Base-by-base conservation (phyloP, 2,113 vertebrate species). In the Mastomys natalensis region DNA sequence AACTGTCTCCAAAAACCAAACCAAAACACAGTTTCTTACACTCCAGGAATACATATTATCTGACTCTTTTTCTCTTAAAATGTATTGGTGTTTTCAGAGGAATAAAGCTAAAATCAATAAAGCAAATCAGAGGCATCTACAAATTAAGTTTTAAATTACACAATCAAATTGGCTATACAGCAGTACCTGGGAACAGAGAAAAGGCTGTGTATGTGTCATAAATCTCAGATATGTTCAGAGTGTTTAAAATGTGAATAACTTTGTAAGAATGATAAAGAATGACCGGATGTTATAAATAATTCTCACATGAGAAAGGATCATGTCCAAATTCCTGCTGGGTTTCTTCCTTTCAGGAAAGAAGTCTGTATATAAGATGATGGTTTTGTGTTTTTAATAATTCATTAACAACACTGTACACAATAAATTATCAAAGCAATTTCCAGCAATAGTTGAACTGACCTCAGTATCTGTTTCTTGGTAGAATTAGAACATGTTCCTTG, bases 91-190 rank as follows among this genome's bases (percentile, higher is more conserved):
- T 77, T 94, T 95, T 94, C 60, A 72, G 3, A 91, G 34, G 37
- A 89, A 84, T 91, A 95, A 89, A 93, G 53, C 62, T 95, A 87
- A 95, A 91, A 70, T 74, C 29, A 94, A 29, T 29, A 89, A 95
- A 82, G 40, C n/a, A 91, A 94, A 91, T 93, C 48, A 87, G 55
- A 93, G 58, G 84, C 29, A 94, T 74, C 60, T 84, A 24, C 77
- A 96, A 92, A 87, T 77, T 70, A 89, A 95, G 68, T 22, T 82
- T 70, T 85, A 91, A 43, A 85, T 96, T 93, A 70, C 70, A 91
- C 15, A 94, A 88, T 72, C 51, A 91, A 97, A 64, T 94, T 70
- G 86, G 43, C 80, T 95, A 60, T 3, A 15, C n/a, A 93, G 43
- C 16, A 48, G 80, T 66, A 40, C 68, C 48, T 95, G 76, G 73